Percentiles rank a stretch among this genome's conserved stretches.
Conservation (phyloP, 2,113 vertebrate species). For the Calypte anna region DNA sequence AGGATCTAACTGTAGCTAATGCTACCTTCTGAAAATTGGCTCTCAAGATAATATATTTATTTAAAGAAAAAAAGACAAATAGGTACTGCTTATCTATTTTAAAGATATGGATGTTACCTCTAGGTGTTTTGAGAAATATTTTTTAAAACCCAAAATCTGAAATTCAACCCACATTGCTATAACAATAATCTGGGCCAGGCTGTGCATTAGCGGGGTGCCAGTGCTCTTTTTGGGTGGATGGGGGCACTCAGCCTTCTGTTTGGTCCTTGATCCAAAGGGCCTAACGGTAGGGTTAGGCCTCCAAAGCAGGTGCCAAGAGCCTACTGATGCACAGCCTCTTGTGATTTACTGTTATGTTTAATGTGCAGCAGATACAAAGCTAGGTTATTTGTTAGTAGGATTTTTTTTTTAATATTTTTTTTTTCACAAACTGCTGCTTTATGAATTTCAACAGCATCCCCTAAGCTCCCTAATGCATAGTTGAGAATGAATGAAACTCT, state of each 20-base stretch:
- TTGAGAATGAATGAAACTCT: slow-evolving; percentile 67
- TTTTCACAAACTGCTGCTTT: slow-evolving; percentile 18
- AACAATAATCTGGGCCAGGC: background rate
- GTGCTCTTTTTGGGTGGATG: background rate
- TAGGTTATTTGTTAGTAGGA: slow-evolving; percentile 50
- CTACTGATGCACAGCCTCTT: slow-evolving; percentile 37
- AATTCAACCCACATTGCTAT: background rate
- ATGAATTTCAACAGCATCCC: slow-evolving; percentile 60
- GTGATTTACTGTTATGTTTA: slow-evolving; percentile 32
- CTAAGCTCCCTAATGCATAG: slow-evolving; percentile 45
- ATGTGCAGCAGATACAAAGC: slow-evolving; percentile 2
- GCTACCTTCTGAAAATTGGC: background rate
- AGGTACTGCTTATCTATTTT: background rate
- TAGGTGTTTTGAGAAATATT: background rate
- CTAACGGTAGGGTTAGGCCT: background rate
- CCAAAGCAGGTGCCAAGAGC: background rate
- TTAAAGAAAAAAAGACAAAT: background rate
- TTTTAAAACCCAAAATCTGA: background rate
- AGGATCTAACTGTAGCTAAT: background rate
- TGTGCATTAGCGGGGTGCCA: background rate
- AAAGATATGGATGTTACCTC: background rate
- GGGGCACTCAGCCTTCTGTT: slow-evolving; percentile 6
- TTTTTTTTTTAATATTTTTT: background rate
- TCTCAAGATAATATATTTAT: background rate
- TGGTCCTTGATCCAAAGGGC: background rate